Percentiles rank a stretch among this genome's conserved stretches.
Conservation (phyloP, 2,888 invertebrate species). For the Lypha dubia region DNA sequence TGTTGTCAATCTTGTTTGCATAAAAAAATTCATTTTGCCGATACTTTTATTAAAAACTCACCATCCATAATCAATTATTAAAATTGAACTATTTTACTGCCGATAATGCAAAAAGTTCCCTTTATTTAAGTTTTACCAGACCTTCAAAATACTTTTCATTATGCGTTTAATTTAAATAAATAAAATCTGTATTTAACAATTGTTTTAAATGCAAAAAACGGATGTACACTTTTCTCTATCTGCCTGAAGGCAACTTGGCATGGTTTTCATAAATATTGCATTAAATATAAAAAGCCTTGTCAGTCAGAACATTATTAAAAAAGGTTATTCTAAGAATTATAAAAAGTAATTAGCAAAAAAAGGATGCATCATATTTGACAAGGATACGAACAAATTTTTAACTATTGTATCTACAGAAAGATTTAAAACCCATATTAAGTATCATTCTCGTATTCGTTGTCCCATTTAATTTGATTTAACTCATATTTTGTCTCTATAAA, state of each 20-base stretch:
- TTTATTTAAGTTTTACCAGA: not conserved
- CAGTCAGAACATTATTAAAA: constrained; percentile 47
- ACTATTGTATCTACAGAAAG: not conserved
- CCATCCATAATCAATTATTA: too few species aligned
- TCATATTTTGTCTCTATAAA: constrained; percentile 29
- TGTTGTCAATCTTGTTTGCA: too few species aligned
- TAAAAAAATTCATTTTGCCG: too few species aligned
- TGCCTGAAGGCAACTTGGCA: constrained; percentile 18
- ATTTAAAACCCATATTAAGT: constrained; percentile 37
- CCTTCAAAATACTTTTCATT: not conserved
- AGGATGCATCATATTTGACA: constrained; percentile 37
- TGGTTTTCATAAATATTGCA: constrained; percentile 11
- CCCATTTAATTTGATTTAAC: constrained; percentile 63
- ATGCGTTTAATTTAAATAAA: not conserved
- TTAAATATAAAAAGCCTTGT: constrained; percentile 38
- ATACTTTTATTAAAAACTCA: too few species aligned
- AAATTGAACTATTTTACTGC: too few species aligned
- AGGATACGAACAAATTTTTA: constrained; percentile 15
- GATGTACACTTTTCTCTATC: not conserved
- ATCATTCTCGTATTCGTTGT: constrained; percentile 40
- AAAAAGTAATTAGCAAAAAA: constrained; percentile 57
- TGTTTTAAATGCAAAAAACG: not conserved
- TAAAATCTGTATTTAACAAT: not conserved
- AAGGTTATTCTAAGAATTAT: constrained; percentile 50
- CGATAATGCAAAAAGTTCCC: too few species aligned